Evolutionary conservation across 2,888 invertebrate genomes (phyloP), one percentile per base, ranked within the genome.

Genomic region (Eumacrocentrus americanus): DNA sequence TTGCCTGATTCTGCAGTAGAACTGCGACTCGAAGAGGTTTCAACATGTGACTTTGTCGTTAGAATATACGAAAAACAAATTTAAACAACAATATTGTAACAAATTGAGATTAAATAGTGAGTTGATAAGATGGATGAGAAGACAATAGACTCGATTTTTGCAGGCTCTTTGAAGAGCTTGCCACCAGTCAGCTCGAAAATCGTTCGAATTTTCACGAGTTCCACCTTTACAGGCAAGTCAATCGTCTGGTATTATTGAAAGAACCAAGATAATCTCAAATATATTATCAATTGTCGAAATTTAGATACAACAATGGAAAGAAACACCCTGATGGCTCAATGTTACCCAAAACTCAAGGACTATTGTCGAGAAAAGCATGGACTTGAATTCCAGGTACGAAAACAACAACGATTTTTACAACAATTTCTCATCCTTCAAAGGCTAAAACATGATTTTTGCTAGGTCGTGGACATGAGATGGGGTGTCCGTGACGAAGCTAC

Each of bases 381-480:
- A 0, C 83, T 98, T 29, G 98, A 98, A 79, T 98, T 98, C 85
- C 98, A 98, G 88, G 97, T 95, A 82, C 77, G 69, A n/a, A n/a
- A n/a, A n/a, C n/a, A n/a, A n/a, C n/a, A n/a, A n/a, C n/a, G n/a
- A n/a, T n/a, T n/a, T 34, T 23, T 48, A 18, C 42, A 16, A 20
- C 16, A 34, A 34, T 3, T 14, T 9, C 20, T 1, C 11, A 40
- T 38, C 48, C 11, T 4, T 18, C 35, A 11, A 37, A 9, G 9
- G 12, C 35, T 7, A 23, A 44, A 50, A 52, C 47, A 51, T 38
- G 14, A 14, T 35, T 25, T 42, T 60, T 23, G 3, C 16, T 20
- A 95, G 95, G 97, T 98, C 2, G 98, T 98, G 23, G 98, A 98
- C 82, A 98, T 98, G 98, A 86, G 98, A 74, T 98, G 98, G 98